Evolutionary conservation across 2,113 vertebrate genomes (phyloP), one percentile per base, ranked within the genome.

Genomic region (Trochalopteron elliotii): DNA sequence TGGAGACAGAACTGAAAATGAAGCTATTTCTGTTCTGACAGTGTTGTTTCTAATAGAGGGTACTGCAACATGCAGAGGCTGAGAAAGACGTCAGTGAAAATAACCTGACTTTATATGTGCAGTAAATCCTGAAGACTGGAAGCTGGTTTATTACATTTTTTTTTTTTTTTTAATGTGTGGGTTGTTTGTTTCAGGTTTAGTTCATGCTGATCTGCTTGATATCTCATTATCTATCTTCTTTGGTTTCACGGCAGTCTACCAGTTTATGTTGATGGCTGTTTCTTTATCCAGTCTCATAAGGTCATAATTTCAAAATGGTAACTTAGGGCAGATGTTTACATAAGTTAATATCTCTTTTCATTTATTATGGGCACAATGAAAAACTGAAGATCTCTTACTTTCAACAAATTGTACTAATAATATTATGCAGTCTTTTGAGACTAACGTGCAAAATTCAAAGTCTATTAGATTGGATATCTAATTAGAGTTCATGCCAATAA

Each of bases 1-100:
- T 47, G 25, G n/a, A 56, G 53, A 68, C 2, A 89, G 53, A 89
- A 15, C 17, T 79, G 87, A 82, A 93, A 91, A 91, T 49, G 9
- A 82, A 31, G 10, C 3, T 55, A 31, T 84, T 87, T 82, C 30
- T 79, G 65, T 79, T 89, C 22, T 71, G 35, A 21, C 5, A 49
- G 24, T 40, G 13, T 70, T 79, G 35, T 83, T 90, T 68, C 53
- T 76, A 13, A 30, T 40, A 28, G 25, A 52, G 10, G 4, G 7
- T 12, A 40, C 10, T 21, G n/a, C 20, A 69, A 53, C 0, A 0
- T 72, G 37, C 45, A 85, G 14, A 60, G n/a, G 28, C 13, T 85
- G n/a, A 60, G 88, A 87, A 79, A 79, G 15, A 72, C 60, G 84
- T 64, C 70, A 47, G 45, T 72, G 68, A 79, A 75, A 93, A 50